Base-by-base conservation (phyloP, 2,888 invertebrate species). In the Leucoptera coffeella region DNA sequence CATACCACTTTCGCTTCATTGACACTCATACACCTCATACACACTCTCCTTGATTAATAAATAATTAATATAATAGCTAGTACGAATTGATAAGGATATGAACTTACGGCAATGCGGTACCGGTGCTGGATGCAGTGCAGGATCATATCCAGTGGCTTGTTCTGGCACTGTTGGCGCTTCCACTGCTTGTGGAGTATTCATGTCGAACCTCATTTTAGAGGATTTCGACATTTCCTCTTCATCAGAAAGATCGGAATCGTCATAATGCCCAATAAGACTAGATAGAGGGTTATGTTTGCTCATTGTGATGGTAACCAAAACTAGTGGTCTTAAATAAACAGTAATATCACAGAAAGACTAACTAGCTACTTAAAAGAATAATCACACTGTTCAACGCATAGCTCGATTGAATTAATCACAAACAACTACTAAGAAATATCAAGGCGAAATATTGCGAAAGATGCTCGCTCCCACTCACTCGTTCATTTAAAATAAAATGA, bases 91-190 rank as follows among this genome's bases (percentile, higher is more conserved):
- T n/a, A n/a, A n/a, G n/a, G n/a, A n/a, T n/a, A n/a, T n/a, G n/a
- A n/a, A n/a, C 64, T 59, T 40, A 67, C 67, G 55, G 28, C 67
- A 69, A 39, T 69, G 64, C 3, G 54, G 40, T 35, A 69, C 56
- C 0, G 65, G 67, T 0, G 67, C 47, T 5, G 65, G 64, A 33
- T 64, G 64, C n/a, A n/a, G n/a, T n/a, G n/a, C n/a, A n/a, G n/a
- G n/a, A n/a, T n/a, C n/a, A n/a, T n/a, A n/a, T n/a, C n/a, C n/a
- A n/a, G n/a, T n/a, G n/a, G n/a, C n/a, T n/a, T n/a, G n/a, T n/a
- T n/a, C n/a, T n/a, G n/a, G n/a, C 4, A 65, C 48, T 1, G 48
- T 46, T 14, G 35, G 25, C 14, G 35, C 15, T 15, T 34, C 28
- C 28, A 37, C 28, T 23, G 36, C 29, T 8, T 34, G 20, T 14